These are phyloP conservation scores for Aphis gossypii DNA, from an alignment of 1,140 invertebrate genomes.

Conservation along the genomic window DNA sequence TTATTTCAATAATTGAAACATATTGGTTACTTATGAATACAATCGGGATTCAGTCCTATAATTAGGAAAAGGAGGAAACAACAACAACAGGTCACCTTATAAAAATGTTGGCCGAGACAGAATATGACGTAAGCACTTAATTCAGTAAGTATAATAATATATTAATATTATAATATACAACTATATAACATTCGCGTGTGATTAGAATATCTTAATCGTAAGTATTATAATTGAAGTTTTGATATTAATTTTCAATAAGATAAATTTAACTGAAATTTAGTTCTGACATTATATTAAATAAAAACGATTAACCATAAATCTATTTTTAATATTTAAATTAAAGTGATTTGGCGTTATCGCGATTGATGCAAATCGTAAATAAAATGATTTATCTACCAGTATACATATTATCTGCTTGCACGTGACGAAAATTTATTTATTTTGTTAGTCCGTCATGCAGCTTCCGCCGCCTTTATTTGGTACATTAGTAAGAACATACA, in stretches of 20 bases:
- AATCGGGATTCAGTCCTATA: too few relatives aligned
- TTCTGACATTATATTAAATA: not conserved
- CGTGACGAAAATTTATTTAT: not conserved
- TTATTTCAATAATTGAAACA: not conserved
- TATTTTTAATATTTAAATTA: not conserved
- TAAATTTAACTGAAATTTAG: not conserved
- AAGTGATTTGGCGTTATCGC: not conserved
- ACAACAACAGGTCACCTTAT: too few relatives aligned
- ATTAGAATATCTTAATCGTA: not conserved
- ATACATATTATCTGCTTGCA: not conserved
- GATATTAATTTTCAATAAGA: not conserved
- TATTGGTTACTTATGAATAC: too few relatives aligned
- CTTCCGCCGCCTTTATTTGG: not conserved
- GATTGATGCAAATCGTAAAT: not conserved
- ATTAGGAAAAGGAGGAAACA: too few relatives aligned
- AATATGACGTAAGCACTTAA: not conserved
- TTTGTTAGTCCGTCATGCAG: not conserved
- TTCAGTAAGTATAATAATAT: not conserved
- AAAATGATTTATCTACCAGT: not conserved
- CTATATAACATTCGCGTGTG: not conserved
- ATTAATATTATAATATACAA: not conserved
- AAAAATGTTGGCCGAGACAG: not conserved
- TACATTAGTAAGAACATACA: not conserved
- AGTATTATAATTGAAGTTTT: not conserved
- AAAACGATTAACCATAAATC: not conserved